Evolutionary conservation across 2,888 invertebrate species (phyloP), one percentile per base, ranked within the genome.

Genomic region (Ochropacha duplaris): DNA sequence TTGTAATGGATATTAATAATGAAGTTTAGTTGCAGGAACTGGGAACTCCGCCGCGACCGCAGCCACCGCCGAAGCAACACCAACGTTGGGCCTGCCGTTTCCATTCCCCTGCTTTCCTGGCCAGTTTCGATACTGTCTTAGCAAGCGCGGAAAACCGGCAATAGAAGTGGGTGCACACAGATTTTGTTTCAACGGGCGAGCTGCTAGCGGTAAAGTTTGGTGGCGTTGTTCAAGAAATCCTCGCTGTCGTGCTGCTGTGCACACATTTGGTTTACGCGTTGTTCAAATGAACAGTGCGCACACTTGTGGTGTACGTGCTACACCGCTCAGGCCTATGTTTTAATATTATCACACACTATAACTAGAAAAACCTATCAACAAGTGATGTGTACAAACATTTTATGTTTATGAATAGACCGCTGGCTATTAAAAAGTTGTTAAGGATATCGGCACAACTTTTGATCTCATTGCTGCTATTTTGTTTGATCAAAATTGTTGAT

Each of bases 251-350:
- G 92, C 92, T 55, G 92, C 92, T 16, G 92, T 92, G 9, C 92
- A 92, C 74, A 92, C 92, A 11, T 92, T 92, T 68, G 92, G 92
- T 1, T 69, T 92, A 56, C 84, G 92, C 54, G 92, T 92, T 52
- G 92, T 92, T 54, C 92, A 92, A 68, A 92, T 92, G 91, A 93
- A 92, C 74, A 92, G 92, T 69, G 88, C 92, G 2, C 92, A 93
- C 62, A 92, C 92, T 4, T 92, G 92, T 60, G 92, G 92, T 39
- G 92, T 92, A 49, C 88, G 92, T 55, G 92, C 92, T 49, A 91
- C 91, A 1, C 92, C 92, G 0, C 81, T 92, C 28, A 78, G 88
- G 63, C 92, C 92, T 57, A 92, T 92, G 92, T 92, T 92, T 74
- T 91, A 85, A 44, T 19, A 19, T 2, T 9, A 19, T 44, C 44